These are phyloP conservation scores for Tholera decimalis DNA, from an alignment of 2,888 invertebrate genomes.

Conservation along the genomic window DNA sequence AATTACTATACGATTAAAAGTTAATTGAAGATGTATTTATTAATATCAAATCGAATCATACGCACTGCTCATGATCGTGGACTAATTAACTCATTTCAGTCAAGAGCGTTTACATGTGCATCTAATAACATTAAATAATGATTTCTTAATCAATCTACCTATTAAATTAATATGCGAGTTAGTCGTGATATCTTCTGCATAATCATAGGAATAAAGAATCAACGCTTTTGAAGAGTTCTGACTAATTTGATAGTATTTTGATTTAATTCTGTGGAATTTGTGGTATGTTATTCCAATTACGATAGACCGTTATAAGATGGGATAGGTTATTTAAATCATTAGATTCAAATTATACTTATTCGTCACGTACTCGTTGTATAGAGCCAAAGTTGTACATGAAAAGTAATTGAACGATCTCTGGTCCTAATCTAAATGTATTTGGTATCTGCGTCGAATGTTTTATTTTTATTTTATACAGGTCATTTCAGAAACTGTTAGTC, in stretches of 20 bases:
- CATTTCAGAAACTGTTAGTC: too few relatives aligned
- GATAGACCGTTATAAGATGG: not conserved
- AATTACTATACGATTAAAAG: constrained; percentile 36
- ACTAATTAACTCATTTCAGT: constrained; percentile 55
- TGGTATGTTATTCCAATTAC: not conserved
- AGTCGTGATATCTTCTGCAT: constrained; percentile 24
- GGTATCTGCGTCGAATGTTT: too few relatives aligned
- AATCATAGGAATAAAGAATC: constrained; percentile 11
- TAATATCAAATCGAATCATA: constrained; percentile 53
- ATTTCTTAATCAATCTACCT: constrained; percentile 21
- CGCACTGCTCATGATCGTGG: constrained; percentile 38
- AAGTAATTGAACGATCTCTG: not conserved
- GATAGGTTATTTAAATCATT: not conserved
- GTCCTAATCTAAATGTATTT: too few relatives aligned
- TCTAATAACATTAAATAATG: constrained; percentile 35
- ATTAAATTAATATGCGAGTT: constrained; percentile 19
- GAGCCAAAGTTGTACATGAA: not conserved
- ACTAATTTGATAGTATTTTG: constrained; percentile 17
- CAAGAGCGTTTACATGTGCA: constrained; percentile 21
- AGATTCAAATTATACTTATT: not conserved
- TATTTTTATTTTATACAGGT: too few relatives aligned
- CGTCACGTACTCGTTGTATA: too few relatives aligned
- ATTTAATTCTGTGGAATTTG: constrained; percentile 7
- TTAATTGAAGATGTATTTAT: constrained; percentile 40
- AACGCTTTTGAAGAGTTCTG: constrained; percentile 11